Base-by-base conservation (phyloP, 2,888 invertebrate species). In the Nipponacmea schrenckii region DNA sequence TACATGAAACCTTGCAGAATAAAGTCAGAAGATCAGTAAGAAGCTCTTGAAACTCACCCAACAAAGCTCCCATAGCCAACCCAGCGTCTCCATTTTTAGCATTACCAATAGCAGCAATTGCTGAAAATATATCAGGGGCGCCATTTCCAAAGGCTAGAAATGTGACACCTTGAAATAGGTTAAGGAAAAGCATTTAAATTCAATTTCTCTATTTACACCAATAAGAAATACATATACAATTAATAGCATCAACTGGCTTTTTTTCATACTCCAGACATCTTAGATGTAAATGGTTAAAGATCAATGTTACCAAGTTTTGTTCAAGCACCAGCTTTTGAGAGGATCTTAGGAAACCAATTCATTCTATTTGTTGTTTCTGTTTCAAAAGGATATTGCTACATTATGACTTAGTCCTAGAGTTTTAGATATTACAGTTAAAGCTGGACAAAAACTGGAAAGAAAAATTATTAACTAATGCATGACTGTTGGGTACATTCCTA, bases 121-220 rank as follows among this genome's bases (percentile, higher is more conserved):
- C 91, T 15, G 92, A 91, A 81, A 93, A 93, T 69, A 93, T 90
- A 85, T 93, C 93, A 5, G 93, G 92, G 0, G 93, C 92, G 62
- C 93, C 93, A 84, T 93, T 93, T 26, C 93, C 93, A 84, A 93
- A 92, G 0, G 93, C 93, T 80, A 93, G 84, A 78, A 93, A 90
- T n/a, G 93, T 93, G 12, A 93, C 92, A 3, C 93, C 93, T 84
- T 91, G 72, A 1, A 24, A 0, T n/a, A 3, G 12, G 76, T 80
- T 69, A 79, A 80, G 78, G 79, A 75, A 69, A 26, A 8, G 20
- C n/a, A 67, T 26, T 5, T 10, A 17, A 2, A 20, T 20, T 48
- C 7, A n/a, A 26, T 27, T 64, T 20, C 10, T n/a, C 17, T 17
- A 24, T n/a, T 44, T n/a, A 64, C 15, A 71, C 2, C 17, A 66